Evolutionary conservation across 2,113 vertebrate genomes (phyloP).

Genomic region (Monopterus albus): DNA sequence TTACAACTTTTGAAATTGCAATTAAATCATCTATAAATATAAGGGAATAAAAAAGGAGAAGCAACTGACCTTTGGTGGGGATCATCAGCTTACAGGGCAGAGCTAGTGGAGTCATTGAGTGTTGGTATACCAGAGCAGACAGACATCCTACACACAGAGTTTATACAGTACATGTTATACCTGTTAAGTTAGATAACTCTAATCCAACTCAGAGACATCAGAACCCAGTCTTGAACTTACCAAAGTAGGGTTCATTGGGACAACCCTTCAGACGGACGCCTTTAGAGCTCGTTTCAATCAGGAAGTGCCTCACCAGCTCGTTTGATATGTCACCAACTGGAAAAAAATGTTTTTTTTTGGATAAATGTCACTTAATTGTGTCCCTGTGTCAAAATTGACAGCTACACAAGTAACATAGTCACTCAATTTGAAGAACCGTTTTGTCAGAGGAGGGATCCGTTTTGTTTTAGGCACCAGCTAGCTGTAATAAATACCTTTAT

Average conservation of each 20-base stretch:
- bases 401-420: too few relatives aligned
- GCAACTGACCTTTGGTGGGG: conserved; percentile 93
- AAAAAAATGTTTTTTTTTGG: neutral
- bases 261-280: conserved; percentile 98
- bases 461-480: too few relatives aligned
- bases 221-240: conserved; percentile 75
- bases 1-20: neutral
- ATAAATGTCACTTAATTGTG: too few relatives aligned
- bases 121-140: conserved; percentile 96
- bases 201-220: too few relatives aligned
- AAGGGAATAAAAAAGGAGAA: neutral
- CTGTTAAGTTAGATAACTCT: neutral
- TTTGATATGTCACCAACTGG: conserved; percentile 88
- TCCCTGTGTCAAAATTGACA: neutral
- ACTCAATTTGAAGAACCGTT: too few relatives aligned
- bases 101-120: conserved; percentile 95
- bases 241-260: conserved; percentile 95
- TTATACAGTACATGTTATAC: too few relatives aligned
- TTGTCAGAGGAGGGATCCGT: too few relatives aligned
- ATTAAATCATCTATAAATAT: neutral
- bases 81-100: conserved; percentile 97
- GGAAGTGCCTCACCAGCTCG: conserved; percentile 95
- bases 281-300: conserved; percentile 94
- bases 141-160: conserved; percentile 92
- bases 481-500: too few relatives aligned